Conservation (phyloP, 2,113 vertebrate species). For the cat (Felis catus) region F.catus_Fca126_mat1.0 CM031417.1:88573501-88574000, state of each 20-base stretch:
- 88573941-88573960: neutral
- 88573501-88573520: neutral
- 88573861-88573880: neutral
- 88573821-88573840: neutral
- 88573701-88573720: neutral
- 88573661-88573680: neutral
- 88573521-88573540: neutral
- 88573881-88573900: neutral
- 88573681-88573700: neutral
- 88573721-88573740: neutral
- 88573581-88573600: neutral
- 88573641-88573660: neutral
- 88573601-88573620: neutral
- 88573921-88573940: neutral
- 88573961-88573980: neutral
- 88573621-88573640: neutral
- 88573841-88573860: neutral
- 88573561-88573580: neutral
- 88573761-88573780: neutral
- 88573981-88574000: neutral
- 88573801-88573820: neutral
- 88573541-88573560: neutral
- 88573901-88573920: neutral
- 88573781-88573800: neutral
- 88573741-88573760: neutral